Evolutionary conservation across 2,888 invertebrate genomes (phyloP).

Genomic region (Sialis lutaria): DNA sequence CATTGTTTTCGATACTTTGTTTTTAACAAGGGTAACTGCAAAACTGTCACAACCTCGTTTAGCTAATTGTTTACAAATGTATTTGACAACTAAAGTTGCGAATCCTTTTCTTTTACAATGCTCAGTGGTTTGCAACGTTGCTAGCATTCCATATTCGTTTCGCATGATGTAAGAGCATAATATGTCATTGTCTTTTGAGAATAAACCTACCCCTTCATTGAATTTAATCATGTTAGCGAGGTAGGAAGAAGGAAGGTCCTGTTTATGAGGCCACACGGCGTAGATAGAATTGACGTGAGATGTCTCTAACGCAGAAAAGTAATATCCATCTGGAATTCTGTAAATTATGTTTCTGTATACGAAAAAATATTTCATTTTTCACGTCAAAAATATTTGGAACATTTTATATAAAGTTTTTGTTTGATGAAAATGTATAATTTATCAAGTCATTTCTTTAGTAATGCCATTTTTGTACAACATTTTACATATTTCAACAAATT

Average conservation of each 20-base stretch:
- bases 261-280: conserved; percentile 14
- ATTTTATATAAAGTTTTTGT: no score
- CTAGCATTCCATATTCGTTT: conserved; percentile 14
- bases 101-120: conserved; percentile 15
- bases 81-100: conserved; percentile 14
- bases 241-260: conserved; percentile 11
- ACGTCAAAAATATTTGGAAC: no score
- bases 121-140: conserved; percentile 15
- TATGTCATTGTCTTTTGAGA: conserved; percentile 12
- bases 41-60: conserved; percentile 10
- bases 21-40: conserved; percentile 13
- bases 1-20: conserved; percentile 13
- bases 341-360: neutral
- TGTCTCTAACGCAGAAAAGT: conserved; percentile 11
- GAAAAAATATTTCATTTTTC: no score
- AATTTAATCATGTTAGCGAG: conserved; percentile 10
- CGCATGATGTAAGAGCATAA: conserved; percentile 16
- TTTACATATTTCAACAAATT: no score
- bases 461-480: no score
- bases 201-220: conserved; percentile 15
- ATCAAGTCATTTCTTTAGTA: no score
- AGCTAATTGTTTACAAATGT: conserved; percentile 13
- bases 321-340: conserved; percentile 15
- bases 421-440: no score
- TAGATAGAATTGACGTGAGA: conserved; percentile 13